These are phyloP conservation scores for Pentalonia nigronervosa DNA, from an alignment of 1,140 invertebrate species.

Conservation along the genomic window DNA sequence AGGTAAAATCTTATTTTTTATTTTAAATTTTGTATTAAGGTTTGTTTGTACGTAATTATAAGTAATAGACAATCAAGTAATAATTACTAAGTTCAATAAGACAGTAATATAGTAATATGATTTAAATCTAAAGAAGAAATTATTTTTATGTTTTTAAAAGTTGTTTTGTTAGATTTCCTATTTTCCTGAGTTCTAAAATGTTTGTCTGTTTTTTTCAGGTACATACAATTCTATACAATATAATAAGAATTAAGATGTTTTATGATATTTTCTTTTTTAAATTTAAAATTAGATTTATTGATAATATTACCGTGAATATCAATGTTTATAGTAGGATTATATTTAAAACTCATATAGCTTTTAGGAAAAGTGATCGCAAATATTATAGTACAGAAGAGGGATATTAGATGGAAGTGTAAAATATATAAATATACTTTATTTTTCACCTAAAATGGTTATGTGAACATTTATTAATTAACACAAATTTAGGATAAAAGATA, in stretches of 20 bases:
- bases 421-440: not conserved
- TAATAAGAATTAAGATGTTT: no score
- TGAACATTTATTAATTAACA: not conserved
- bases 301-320: no score
- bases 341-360: no score
- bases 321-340: no score
- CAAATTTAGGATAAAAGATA: not conserved
- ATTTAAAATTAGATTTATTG: no score
- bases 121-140: not conserved
- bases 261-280: no score
- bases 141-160: not conserved
- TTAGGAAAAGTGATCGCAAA: no score
- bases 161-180: not conserved
- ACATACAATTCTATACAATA: no score
- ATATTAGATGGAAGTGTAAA: no score
- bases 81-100: not conserved
- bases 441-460: not conserved
- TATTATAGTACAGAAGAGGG: no score
- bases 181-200: not conserved
- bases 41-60: not conserved
- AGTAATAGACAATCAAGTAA: not conserved
- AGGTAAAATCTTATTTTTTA: not conserved
- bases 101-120: not conserved
- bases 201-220: not conserved
- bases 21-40: not conserved